Conservation (phyloP, 1,140 invertebrate genomes). For the Diplogasteroides magnus region DNA sequence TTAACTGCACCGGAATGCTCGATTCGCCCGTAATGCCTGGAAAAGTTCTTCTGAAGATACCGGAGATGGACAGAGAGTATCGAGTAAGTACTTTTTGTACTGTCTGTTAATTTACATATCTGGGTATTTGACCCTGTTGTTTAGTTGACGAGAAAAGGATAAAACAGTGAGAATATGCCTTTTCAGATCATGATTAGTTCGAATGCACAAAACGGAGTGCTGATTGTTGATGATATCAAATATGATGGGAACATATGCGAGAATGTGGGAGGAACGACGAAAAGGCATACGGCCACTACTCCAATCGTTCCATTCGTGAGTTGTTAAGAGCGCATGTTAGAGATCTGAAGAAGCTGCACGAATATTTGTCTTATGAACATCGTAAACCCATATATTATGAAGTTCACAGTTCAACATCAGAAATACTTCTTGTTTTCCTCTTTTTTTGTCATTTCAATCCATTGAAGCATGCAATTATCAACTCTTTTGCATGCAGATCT, state of each 20-base stretch:
- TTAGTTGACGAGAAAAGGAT: neutral
- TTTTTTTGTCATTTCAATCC: no score
- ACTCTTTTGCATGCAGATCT: no score
- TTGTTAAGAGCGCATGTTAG: no score
- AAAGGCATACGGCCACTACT: constrained; percentile 13
- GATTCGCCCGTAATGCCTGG: constrained; percentile 49
- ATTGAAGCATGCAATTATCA: no score
- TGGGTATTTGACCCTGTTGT: no score
- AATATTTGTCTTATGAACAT: no score
- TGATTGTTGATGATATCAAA: constrained; percentile 47
- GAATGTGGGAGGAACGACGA: constrained; percentile 36
- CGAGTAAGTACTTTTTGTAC: constrained; percentile 34
- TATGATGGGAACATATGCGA: constrained; percentile 24
- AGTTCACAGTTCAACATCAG: no score
- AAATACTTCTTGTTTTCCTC: no score
- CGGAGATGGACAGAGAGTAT: constrained; percentile 45
- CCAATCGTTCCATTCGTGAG: no score
- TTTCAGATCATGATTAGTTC: constrained; percentile 51
- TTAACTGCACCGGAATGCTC: constrained; percentile 52
- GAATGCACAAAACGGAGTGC: constrained; percentile 36
- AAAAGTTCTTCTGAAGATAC: constrained; percentile 52
- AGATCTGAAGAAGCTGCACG: no score
- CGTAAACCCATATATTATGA: no score
- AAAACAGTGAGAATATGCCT: neutral
- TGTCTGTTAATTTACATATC: no score